Conservation (phyloP, 1,140 invertebrate genomes). For the Archivesica marissinica region DNA sequence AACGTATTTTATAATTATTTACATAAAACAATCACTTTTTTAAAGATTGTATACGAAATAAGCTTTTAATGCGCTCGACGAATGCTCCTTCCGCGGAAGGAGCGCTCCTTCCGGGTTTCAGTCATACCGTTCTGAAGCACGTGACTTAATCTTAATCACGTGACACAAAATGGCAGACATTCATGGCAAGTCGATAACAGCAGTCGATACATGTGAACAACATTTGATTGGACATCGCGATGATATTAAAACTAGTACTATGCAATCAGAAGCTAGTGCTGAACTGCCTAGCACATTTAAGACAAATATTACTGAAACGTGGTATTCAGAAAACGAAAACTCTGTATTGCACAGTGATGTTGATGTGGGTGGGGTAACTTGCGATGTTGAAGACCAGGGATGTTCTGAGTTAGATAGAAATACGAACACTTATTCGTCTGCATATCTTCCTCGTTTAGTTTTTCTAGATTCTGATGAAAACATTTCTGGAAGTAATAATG, state of each 20-base stretch:
- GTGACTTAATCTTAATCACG: too few relatives aligned
- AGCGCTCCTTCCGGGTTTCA: too few relatives aligned
- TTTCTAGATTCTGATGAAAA: constrained; percentile 26
- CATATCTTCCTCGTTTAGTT: constrained; percentile 7
- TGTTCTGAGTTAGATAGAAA: neutral
- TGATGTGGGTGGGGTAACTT: constrained; percentile 17
- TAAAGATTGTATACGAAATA: too few relatives aligned
- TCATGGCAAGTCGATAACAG: neutral
- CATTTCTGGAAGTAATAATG: neutral
- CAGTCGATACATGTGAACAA: neutral
- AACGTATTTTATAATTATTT: too few relatives aligned
- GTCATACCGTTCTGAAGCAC: too few relatives aligned
- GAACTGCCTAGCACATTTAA: too few relatives aligned
- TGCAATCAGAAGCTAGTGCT: too few relatives aligned
- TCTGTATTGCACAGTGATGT: neutral
- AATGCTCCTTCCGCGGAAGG: too few relatives aligned
- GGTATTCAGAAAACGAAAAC: neutral
- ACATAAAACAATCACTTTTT: too few relatives aligned
- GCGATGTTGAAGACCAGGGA: neutral
- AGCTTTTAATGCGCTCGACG: too few relatives aligned
- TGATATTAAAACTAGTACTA: too few relatives aligned
- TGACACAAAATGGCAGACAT: constrained; percentile 24
- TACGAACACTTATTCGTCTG: neutral
- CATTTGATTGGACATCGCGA: neutral
- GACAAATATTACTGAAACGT: too few relatives aligned